These are phyloP conservation scores for Tadarida brasiliensis DNA, from an alignment of 2,797 vertebrate genomes.

Conservation along the genomic window DNA sequence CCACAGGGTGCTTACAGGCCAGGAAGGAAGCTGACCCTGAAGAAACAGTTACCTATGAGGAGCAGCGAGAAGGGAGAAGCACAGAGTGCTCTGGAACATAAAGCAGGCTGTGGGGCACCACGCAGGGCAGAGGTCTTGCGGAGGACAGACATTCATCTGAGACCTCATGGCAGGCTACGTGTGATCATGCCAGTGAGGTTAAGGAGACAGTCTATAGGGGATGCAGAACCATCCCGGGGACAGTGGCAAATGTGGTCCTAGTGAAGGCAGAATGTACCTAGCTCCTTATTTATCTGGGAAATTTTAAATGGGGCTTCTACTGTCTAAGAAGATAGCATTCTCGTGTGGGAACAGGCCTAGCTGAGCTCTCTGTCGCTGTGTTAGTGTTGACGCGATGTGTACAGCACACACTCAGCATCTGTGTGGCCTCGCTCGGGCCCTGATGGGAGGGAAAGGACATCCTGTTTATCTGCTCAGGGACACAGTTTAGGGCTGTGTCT, in stretches of 20 bases:
- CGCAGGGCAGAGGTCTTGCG: background rate
- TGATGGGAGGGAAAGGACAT: background rate
- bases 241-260: background rate
- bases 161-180: background rate
- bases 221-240: background rate
- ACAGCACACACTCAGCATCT: background rate
- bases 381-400: background rate
- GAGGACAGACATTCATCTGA: background rate
- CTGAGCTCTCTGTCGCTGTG: background rate
- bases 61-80: accelerated
- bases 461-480: no score
- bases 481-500: background rate
- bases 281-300: background rate
- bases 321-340: background rate
- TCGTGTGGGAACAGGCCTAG: background rate
- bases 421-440: background rate
- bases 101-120: background rate
- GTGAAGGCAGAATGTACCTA: accelerated
- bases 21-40: background rate
- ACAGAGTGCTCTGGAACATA: background rate
- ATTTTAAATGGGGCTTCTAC: background rate
- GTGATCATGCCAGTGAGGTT: background rate
- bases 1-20: no score
- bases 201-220: background rate
- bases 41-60: background rate